Base-by-base conservation (phyloP, 2,113 vertebrate genomes). In the Trematomus loennbergii region DNA sequence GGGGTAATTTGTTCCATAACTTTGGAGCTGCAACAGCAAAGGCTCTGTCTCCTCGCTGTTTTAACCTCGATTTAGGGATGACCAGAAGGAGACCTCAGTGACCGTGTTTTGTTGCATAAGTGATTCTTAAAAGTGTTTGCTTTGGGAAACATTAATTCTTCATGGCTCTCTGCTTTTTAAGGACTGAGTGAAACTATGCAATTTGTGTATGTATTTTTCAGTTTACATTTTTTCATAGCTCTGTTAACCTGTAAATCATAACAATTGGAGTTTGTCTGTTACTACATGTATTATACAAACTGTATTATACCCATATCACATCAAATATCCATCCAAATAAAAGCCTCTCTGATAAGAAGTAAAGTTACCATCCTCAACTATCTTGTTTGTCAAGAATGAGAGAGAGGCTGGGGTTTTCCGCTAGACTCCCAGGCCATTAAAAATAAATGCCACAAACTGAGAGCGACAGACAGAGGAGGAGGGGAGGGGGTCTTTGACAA, bases 391-490 rank as follows among this genome's bases (percentile, higher is more conserved):
- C 69, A 46, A 53, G 74, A 79, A 3, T 5, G 54, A 84, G 71
- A 85, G 6, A 43, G 60, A 79, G 69, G 65, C 55, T 8, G 48
- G 48, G 71, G 69, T 45, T 81, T 69, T 66, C 62, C 33, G 4
- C 81, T 36, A 12, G 4, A 78, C 81, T 83, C 79, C 67, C 40
- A 57, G 64, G 67, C 76, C 84, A 91, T 88, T 87, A 92, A 87
- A 88, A 86, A 86, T 89, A 88, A 76, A 93, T 79, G 64, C 55
- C 64, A 69, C 78, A 93, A 90, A 87, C 79, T 72, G 61, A 84
- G 79, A 81, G 59, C 86, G 90, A 87, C 88, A 88, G 89, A 86
- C 67, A 58, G 73, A 79, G 72, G 65, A 48, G 59, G 46, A 8
- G 5, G 15, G 59, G 55, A n/a, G n/a, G 25, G 16, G 54, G 58